Conservation (phyloP, 2,797 vertebrate genomes). For the Megalops cyprinoides region DNA sequence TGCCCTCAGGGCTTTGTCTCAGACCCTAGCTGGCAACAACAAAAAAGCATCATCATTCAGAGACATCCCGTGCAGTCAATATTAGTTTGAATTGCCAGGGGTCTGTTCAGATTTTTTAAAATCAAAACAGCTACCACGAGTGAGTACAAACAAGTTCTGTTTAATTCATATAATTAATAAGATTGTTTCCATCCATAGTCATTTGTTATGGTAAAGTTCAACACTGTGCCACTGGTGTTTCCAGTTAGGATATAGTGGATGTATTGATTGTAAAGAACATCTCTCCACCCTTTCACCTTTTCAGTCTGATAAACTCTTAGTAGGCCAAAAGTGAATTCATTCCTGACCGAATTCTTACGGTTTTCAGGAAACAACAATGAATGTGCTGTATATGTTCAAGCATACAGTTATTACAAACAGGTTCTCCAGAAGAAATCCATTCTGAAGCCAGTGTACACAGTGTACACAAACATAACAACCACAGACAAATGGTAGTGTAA, state of each 20-base stretch:
- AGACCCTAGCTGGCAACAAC: neutral
- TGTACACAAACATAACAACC: neutral
- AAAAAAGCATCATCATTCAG: slow-evolving; percentile 10
- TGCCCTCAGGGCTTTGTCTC: slow-evolving; percentile 42
- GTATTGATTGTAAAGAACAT: slow-evolving; percentile 4
- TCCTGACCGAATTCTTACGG: no score
- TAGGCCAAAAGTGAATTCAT: neutral
- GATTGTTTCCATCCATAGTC: slow-evolving; percentile 3
- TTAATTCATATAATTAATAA: neutral
- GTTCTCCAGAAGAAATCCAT: neutral
- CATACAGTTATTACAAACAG: slow-evolving; percentile 1
- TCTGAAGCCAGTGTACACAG: neutral
- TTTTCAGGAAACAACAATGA: neutral
- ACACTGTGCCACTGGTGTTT: neutral
- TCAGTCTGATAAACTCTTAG: neutral
- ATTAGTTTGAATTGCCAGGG: neutral
- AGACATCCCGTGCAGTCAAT: slow-evolving; percentile 8
- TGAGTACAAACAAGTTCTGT: slow-evolving; percentile 8
- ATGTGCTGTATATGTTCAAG: neutral
- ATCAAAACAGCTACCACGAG: neutral
- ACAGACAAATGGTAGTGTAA: neutral
- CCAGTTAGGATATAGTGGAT: neutral
- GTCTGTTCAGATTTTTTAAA: neutral
- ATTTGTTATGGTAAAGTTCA: neutral
- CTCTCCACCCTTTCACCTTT: neutral